Evolutionary conservation across 2,113 vertebrate genomes (phyloP).

Genomic region (Ranitomeya variabilis): DNA sequence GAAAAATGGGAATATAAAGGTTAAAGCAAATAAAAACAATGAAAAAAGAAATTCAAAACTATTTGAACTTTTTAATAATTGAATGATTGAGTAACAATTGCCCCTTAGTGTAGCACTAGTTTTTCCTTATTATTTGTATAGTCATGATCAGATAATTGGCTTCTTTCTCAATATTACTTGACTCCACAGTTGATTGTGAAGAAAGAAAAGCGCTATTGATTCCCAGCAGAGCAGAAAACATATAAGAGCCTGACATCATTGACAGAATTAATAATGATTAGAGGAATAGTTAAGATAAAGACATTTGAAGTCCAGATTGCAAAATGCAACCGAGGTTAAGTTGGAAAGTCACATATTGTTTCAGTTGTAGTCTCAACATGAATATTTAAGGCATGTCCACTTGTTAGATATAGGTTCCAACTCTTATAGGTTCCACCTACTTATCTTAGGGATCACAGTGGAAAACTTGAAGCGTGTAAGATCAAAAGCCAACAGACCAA

Average conservation of each 20-base stretch:
- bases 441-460: no score
- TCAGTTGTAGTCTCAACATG: no score
- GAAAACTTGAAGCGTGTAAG: no score
- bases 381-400: no score
- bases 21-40: no score
- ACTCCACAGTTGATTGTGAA: background rate
- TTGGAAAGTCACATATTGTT: background rate
- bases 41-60: background rate
- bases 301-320: background rate
- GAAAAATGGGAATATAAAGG: no score
- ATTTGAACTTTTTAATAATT: background rate
- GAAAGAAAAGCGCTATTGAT: slow-evolving; percentile 20
- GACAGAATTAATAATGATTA: slow-evolving; percentile 30
- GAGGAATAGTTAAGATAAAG: background rate
- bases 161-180: background rate
- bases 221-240: background rate
- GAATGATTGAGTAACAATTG: background rate
- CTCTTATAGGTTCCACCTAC: no score
- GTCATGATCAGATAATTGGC: slow-evolving; percentile 14
- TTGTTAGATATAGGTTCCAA: no score
- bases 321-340: background rate
- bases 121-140: slow-evolving; percentile 31
- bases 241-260: slow-evolving; percentile 2
- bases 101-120: background rate
- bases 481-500: no score